These are phyloP conservation scores for Theristicus caerulescens DNA, from an alignment of 2,113 vertebrate species.

Conservation along the genomic window DNA sequence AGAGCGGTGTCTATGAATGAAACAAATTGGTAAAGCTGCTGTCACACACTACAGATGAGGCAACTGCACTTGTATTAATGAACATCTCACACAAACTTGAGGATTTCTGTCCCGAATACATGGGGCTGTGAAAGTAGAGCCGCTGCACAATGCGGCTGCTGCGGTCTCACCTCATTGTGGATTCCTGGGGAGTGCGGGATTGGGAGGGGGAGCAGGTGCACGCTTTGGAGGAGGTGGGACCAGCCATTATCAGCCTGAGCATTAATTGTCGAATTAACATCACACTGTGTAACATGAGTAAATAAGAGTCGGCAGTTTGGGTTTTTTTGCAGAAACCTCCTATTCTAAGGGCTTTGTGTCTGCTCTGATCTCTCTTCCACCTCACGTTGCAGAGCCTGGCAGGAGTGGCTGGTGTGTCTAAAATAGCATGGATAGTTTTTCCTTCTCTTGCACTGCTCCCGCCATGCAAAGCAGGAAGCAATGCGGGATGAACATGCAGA, in stretches of 20 bases:
- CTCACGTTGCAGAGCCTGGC: background rate
- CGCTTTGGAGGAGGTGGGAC: background rate
- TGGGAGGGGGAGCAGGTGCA: conserved; percentile 53
- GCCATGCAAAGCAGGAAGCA: background rate
- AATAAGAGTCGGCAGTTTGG: background rate
- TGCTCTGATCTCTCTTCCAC: background rate
- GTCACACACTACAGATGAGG: background rate
- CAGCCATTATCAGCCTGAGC: background rate
- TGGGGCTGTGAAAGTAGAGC: background rate
- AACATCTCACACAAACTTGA: background rate
- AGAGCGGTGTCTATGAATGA: background rate
- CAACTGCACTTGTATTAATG: accelerated
- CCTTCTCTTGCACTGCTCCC: background rate
- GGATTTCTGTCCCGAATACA: background rate
- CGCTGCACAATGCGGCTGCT: background rate
- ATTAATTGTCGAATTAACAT: conserved; percentile 33
- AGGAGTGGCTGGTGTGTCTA: background rate
- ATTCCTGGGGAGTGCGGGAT: background rate
- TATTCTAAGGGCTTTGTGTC: background rate
- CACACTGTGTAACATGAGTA: background rate
- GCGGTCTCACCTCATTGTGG: background rate
- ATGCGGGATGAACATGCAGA: background rate
- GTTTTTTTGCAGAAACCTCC: background rate
- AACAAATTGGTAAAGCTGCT: background rate
- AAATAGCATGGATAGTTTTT: background rate